These are phyloP conservation scores for Caretta caretta DNA, from an alignment of 2,113 vertebrate species.

Conservation along the genomic window DNA sequence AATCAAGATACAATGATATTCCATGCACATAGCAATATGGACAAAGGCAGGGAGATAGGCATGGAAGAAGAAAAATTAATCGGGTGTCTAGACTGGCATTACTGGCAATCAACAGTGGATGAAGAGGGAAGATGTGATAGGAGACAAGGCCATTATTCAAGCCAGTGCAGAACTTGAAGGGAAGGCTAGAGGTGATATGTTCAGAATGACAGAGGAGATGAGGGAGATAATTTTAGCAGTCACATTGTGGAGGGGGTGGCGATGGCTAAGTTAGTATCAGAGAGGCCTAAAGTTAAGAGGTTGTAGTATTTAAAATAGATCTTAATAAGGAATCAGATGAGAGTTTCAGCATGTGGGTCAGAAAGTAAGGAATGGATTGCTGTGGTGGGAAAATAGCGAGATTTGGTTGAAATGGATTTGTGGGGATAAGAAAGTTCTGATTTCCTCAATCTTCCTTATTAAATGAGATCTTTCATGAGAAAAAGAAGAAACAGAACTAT, in stretches of 20 bases:
- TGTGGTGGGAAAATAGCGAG: not conserved
- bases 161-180: not conserved
- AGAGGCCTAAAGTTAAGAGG: not conserved
- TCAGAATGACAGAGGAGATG: not conserved
- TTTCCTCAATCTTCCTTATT: not conserved
- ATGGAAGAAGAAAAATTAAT: not conserved
- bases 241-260: not conserved
- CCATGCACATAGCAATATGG: fast-evolving
- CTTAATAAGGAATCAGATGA: not conserved
- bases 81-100: fast-evolving
- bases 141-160: not conserved
- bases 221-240: not conserved
- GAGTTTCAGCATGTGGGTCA: too few relatives aligned
- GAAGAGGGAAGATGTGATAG: not conserved
- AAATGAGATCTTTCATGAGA: not conserved
- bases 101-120: not conserved
- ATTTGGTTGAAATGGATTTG: not conserved
- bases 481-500: not conserved
- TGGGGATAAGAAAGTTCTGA: not conserved
- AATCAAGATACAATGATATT: not conserved
- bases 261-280: not conserved
- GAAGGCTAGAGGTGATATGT: not conserved
- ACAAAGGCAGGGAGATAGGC: not conserved
- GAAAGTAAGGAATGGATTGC: not conserved
- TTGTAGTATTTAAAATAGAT: not conserved